Evolutionary conservation across 2,888 invertebrate genomes (phyloP).

Genomic region (Hirtodrosophila confusa): DNA sequence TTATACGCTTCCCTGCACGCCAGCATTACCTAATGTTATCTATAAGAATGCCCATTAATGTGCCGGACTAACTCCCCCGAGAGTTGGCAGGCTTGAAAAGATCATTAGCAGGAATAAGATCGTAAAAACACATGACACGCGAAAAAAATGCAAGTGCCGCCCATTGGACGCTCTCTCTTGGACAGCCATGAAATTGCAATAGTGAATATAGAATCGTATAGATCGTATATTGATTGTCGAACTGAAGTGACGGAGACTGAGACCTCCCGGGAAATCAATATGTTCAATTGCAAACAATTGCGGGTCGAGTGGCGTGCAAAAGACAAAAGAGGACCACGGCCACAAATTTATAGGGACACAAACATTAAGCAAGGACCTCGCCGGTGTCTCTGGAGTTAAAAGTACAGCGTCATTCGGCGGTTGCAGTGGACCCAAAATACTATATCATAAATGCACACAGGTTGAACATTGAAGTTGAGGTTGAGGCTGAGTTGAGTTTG

Average conservation of each 20-base stretch:
- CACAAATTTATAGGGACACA: conserved; percentile 67
- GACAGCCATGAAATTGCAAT: conserved; percentile 73
- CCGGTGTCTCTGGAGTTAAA: conserved; percentile 42
- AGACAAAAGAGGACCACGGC: conserved; percentile 56
- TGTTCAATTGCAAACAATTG: conserved; percentile 73
- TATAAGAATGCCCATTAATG: conserved; percentile 39
- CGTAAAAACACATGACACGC: conserved; percentile 75
- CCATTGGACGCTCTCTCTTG: conserved; percentile 4
- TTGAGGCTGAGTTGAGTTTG: conserved; percentile 8
- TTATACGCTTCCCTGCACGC: conserved; percentile 13
- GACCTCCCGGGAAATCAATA: conserved; percentile 74
- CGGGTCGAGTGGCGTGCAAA: conserved; percentile 50
- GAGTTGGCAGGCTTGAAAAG: conserved; percentile 49
- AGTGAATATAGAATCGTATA: conserved; percentile 16
- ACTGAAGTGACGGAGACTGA: background rate
- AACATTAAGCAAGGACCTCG: conserved; percentile 51
- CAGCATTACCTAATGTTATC: conserved; percentile 54
- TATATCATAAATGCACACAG: conserved; percentile 75
- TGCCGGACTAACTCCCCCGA: conserved; percentile 9
- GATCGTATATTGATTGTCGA: conserved; percentile 11
- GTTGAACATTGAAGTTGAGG: conserved; percentile 42
- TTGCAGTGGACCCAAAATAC: conserved; percentile 45
- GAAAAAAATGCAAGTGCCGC: conserved; percentile 68
- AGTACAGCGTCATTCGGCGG: conserved; percentile 67
- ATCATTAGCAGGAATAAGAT: conserved; percentile 76